These are phyloP conservation scores for Darevskia nairensis DNA, from an alignment of 2,797 vertebrate genomes.

Conservation along the genomic window DNA sequence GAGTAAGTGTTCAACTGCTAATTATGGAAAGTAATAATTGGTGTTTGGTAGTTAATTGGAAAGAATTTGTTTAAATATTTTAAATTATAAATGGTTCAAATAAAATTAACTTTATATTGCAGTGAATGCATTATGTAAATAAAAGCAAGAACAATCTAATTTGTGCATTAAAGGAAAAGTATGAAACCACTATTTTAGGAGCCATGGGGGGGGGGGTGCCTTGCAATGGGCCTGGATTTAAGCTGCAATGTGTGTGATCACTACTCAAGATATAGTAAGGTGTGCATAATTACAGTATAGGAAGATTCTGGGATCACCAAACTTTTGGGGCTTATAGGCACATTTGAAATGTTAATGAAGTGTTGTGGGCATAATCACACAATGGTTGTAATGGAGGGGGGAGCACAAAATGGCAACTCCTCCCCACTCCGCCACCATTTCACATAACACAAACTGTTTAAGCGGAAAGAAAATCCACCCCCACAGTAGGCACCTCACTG, in stretches of 20 bases:
- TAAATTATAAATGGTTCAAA: conserved; percentile 39
- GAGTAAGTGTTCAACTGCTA: conserved; percentile 41
- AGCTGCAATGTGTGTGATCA: background rate
- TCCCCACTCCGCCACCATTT: too few relatives aligned
- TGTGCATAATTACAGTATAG: background rate
- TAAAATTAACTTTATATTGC: background rate
- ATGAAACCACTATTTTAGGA: background rate
- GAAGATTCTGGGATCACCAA: background rate
- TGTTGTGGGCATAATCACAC: too few relatives aligned
- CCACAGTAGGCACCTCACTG: too few relatives aligned
- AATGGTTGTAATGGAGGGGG: too few relatives aligned
- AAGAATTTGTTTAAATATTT: conserved; percentile 44
- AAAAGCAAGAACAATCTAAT: background rate
- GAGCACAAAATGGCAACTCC: too few relatives aligned
- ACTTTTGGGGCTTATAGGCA: background rate
- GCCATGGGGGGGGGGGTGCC: too few relatives aligned
- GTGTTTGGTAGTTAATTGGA: conserved; percentile 24
- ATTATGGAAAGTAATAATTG: conserved; percentile 33
- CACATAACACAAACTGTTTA: too few relatives aligned
- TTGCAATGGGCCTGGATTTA: background rate
- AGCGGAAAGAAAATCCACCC: too few relatives aligned
- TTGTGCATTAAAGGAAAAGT: conserved; percentile 1
- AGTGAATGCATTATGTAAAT: conserved; percentile 9
- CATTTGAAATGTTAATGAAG: background rate
- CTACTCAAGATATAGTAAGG: background rate